Percentiles rank a stretch among this genome's conserved stretches.
phyloP scores from a whole-genome alignment of 2,113 vertebrate genomes.

The Gavialis gangeticus region DNA sequence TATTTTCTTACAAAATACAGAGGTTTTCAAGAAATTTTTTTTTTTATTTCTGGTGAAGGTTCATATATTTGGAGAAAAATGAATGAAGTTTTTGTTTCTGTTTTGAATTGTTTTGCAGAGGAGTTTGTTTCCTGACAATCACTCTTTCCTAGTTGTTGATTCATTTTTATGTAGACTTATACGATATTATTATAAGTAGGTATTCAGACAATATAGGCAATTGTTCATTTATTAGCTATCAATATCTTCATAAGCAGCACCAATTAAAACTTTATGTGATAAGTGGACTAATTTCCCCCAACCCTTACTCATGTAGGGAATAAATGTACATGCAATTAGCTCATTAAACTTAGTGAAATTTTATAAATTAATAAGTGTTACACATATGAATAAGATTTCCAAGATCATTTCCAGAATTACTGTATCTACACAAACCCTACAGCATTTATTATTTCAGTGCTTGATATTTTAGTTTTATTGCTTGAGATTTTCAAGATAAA shows the following conservation, averaged over 20 bases:
- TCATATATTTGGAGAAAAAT: background rate
- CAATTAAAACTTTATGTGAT: too few species aligned
- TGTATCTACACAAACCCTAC: background rate
- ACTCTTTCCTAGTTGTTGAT: background rate
- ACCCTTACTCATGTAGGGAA: background rate
- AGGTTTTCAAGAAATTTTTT: background rate
- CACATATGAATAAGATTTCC: background rate
- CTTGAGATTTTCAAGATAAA: background rate
- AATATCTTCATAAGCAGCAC: background rate
- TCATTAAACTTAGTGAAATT: background rate
- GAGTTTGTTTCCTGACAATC: background rate
- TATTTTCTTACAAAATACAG: background rate
- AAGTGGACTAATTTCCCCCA: background rate
- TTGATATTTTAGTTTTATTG: background rate
- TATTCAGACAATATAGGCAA: background rate
- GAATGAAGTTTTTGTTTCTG: background rate
- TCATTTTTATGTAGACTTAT: background rate
- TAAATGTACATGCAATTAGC: background rate
- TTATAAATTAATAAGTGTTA: background rate
- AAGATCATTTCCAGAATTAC: background rate
- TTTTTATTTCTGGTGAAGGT: background rate
- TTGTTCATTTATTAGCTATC: background rate
- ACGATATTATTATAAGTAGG: background rate
- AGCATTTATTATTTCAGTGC: background rate
- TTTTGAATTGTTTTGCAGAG: rapidly evolving